Evolutionary conservation across 2,797 vertebrate species (phyloP).

Genomic region (Brachyrhaphis roseni): DNA sequence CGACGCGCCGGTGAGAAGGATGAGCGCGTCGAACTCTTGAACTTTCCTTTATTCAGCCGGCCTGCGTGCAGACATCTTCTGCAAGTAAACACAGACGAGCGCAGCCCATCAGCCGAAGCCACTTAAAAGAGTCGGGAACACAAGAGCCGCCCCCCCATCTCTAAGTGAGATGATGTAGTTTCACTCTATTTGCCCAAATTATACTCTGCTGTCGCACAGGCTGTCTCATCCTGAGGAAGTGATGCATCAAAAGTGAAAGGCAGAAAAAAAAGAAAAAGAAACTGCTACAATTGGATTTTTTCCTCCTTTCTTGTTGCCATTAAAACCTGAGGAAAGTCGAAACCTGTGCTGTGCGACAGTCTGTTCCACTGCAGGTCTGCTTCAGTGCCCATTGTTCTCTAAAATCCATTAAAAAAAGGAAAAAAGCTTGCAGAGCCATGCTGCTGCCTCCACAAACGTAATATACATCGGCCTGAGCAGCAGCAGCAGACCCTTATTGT

Average conservation of each 20-base stretch:
- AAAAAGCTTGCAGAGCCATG: slow-evolving; percentile 58
- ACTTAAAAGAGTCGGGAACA: slow-evolving; percentile 59
- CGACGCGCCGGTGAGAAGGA: slow-evolving; percentile 14
- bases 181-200: slow-evolving; percentile 73
- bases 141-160: slow-evolving; percentile 36
- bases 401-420: slow-evolving; percentile 43
- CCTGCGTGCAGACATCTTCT: slow-evolving; percentile 11
- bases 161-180: slow-evolving; percentile 69
- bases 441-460: slow-evolving; percentile 51
- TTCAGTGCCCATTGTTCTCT: slow-evolving; percentile 58
- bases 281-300: slow-evolving; percentile 64
- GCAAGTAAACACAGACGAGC: slow-evolving; percentile 43
- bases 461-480: slow-evolving; percentile 51
- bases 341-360: slow-evolving; percentile 52
- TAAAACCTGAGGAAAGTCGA: slow-evolving; percentile 51
- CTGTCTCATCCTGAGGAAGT: slow-evolving; percentile 57
- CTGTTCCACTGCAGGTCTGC: slow-evolving; percentile 57
- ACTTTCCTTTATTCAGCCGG: slow-evolving; percentile 48
- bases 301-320: slow-evolving; percentile 5
- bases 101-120: slow-evolving; percentile 59
- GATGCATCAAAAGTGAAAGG: slow-evolving; percentile 72
- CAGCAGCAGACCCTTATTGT: slow-evolving; percentile 37
- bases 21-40: slow-evolving; percentile 56
- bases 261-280: slow-evolving; percentile 51
- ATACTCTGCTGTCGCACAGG: slow-evolving; percentile 49